Conservation (phyloP, 2,888 invertebrate genomes). For the Apocheima hispidaria region DNA sequence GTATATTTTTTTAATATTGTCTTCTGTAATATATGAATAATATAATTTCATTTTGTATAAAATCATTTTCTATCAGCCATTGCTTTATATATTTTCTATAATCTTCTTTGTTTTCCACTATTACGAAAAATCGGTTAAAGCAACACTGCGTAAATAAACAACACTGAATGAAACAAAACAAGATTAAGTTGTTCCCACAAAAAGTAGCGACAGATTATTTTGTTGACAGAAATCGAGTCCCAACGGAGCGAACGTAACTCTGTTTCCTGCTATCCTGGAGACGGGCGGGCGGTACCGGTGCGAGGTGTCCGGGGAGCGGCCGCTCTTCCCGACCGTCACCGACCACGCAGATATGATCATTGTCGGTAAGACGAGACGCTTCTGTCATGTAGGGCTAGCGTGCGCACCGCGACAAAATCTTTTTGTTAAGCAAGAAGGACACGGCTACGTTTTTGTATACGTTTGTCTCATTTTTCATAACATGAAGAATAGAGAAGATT, state of each 20-base stretch:
- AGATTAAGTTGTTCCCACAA: slow-evolving; percentile 29
- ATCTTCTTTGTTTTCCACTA: background rate
- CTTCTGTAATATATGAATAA: too few species aligned
- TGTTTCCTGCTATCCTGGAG: slow-evolving; percentile 89
- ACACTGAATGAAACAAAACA: slow-evolving; percentile 13
- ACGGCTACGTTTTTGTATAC: too few species aligned
- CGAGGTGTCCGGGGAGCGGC: slow-evolving; percentile 92
- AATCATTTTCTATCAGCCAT: too few species aligned
- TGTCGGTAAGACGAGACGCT: slow-evolving; percentile 88
- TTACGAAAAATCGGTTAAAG: background rate
- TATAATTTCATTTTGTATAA: too few species aligned
- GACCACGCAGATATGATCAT: slow-evolving; percentile 91
- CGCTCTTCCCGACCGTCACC: slow-evolving; percentile 91
- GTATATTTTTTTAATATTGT: too few species aligned
- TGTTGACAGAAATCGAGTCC: slow-evolving; percentile 86
- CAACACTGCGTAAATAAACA: slow-evolving; percentile 7
- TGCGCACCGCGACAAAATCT: too few species aligned
- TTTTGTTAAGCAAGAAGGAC: too few species aligned
- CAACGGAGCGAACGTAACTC: slow-evolving; percentile 88
- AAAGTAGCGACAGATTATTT: slow-evolving; percentile 25
- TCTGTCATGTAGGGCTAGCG: background rate
- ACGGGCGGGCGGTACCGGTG: slow-evolving; percentile 91
- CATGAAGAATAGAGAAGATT: too few species aligned
- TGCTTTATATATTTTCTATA: background rate
- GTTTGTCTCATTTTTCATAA: too few species aligned